Evolutionary conservation across 2,888 invertebrate species (phyloP), one percentile per base, ranked within the genome.

Genomic region (Leucophora obtusa): DNA sequence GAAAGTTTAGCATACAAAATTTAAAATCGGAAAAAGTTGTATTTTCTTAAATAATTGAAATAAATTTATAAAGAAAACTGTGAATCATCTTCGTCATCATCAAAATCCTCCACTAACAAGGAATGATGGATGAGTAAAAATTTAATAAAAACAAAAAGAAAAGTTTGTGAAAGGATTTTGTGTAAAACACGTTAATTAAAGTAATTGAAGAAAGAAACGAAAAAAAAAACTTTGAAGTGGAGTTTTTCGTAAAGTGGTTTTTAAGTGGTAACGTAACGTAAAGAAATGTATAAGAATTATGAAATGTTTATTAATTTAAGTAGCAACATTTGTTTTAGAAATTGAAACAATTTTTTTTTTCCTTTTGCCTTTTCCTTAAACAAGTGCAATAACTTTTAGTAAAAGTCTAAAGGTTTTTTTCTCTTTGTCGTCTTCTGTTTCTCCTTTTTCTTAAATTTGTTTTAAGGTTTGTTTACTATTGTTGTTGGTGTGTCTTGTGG

Each of bases 351-450:
- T 21, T 28, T 28, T 10, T 47, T 62, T 28, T 24, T n/a, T n/a
- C n/a, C n/a, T 28, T 28, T 28, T 28, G 6, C 7, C 3, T 28
- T 28, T 28, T 28, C 28, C 1, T 28, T 28, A 62, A 60, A 54
- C 69, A 81, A 81, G 81, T 77, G 81, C 70, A 70, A 69, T 74
- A 62, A 73, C 53, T 51, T 59, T 14, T 51, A 1, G 28, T 28
- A 3, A 24, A 24, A 24, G 24, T 24, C 24, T 66, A 21, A 38
- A 35, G 35, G 17, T 58, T 33, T 11, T 17, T 51, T 60, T 69
- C 50, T 33, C 50, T 33, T n/a, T 69, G 43, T 53, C 59, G 28
- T 50, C 38, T 71, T 14, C 8, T 38, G 15, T 68, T 24, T 9
- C 11, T 51, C 2, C 51, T 59, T 59, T 43, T 58, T 33, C 17